Conservation (phyloP, 1,140 invertebrate species). For the Pectinophora gossypiella region DNA sequence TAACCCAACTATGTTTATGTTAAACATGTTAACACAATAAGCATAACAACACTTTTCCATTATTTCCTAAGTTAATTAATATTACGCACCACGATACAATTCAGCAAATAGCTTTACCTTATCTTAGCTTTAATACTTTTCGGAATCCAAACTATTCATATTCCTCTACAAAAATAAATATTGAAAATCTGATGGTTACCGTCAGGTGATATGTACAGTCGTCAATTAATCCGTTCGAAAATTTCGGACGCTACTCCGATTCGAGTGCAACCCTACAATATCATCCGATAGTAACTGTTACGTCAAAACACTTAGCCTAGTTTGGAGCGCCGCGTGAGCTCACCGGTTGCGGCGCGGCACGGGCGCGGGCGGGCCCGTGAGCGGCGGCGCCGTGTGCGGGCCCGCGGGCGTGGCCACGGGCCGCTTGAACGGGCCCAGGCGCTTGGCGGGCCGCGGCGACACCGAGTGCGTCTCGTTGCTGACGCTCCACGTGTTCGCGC, state of each 20-base stretch:
- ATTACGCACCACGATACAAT: neutral
- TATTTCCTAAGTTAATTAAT: neutral
- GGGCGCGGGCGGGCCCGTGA: constrained; percentile 13
- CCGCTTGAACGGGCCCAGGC: constrained; percentile 64
- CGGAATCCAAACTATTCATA: neutral
- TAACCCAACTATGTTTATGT: no score
- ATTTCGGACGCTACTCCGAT: no score
- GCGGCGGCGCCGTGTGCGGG: constrained; percentile 21
- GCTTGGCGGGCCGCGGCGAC: constrained; percentile 61
- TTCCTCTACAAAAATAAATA: neutral
- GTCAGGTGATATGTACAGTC: neutral
- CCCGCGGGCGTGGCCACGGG: constrained; percentile 15
- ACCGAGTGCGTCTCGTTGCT: constrained; percentile 41
- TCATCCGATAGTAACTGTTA: neutral
- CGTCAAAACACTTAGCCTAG: neutral
- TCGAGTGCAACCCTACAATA: neutral
- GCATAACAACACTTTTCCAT: neutral
- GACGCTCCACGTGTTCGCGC: constrained; percentile 36
- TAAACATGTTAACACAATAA: neutral
- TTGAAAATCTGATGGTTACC: neutral
- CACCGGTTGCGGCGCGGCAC: constrained; percentile 37
- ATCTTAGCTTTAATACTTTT: constrained; percentile 2
- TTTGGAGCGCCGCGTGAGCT: no score
- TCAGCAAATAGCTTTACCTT: neutral
- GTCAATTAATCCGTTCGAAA: neutral